These are phyloP conservation scores for Eulithis testata DNA, from an alignment of 2,888 invertebrate species.

Conservation along the genomic window DNA sequence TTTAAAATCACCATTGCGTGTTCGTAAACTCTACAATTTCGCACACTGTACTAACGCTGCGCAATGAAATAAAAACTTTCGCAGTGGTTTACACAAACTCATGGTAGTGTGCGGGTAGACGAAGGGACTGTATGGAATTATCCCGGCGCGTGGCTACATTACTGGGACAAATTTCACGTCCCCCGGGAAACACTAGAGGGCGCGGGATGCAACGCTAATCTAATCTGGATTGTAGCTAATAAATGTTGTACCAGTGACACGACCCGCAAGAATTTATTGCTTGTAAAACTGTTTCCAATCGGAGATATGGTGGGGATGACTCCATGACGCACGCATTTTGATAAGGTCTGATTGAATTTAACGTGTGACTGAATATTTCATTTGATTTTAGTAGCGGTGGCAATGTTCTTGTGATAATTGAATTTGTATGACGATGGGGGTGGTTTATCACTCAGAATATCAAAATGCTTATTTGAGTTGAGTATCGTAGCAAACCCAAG, in stretches of 20 bases:
- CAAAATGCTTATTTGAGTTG: not conserved
- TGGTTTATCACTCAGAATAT: conserved; percentile 5
- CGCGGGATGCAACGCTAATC: conserved; percentile 81
- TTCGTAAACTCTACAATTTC: not conserved
- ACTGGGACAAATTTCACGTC: conserved; percentile 80
- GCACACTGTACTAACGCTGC: not conserved
- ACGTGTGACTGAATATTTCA: conserved; percentile 68
- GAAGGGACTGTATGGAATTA: conserved; percentile 79
- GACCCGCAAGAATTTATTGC: conserved; percentile 80
- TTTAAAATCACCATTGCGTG: conserved; percentile 11
- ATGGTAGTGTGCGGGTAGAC: conserved; percentile 39
- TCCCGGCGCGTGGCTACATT: conserved; percentile 82
- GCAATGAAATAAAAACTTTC: conserved; percentile 15
- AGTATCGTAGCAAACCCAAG: no score
- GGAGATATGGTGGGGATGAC: conserved; percentile 71
- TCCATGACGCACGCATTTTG: conserved; percentile 61
- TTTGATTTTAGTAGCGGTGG: conserved; percentile 53
- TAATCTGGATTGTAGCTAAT: conserved; percentile 84
- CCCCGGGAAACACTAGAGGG: conserved; percentile 60
- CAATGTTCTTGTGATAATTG: conserved; percentile 52
- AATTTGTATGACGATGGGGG: conserved; percentile 44
- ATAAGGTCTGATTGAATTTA: conserved; percentile 77
- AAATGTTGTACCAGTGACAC: conserved; percentile 80
- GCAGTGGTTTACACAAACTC: not conserved
- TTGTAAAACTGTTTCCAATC: conserved; percentile 85